Evolutionary conservation across 1,140 invertebrate species (phyloP), one percentile per base, ranked within the genome.

Genomic region (Drosophila yakuba): DNA sequence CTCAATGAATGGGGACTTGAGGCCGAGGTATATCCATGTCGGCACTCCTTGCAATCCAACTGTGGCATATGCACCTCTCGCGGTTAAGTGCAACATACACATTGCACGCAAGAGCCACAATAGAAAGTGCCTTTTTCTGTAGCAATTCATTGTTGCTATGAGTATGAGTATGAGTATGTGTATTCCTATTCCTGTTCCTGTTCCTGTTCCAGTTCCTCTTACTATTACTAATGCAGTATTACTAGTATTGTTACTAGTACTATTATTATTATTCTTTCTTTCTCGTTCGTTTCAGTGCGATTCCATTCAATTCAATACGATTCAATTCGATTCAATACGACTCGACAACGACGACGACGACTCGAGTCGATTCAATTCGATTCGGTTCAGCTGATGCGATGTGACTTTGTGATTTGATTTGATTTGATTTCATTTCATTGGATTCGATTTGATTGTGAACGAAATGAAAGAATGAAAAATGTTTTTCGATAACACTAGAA

Each of bases 21-120:
- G 25, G 25, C 48, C 48, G n/a, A 51, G 48, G n/a, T 28, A 51
- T 15, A 51, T 51, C 48, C 48, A 51, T 8, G 48, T 51, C n/a
- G 48, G 48, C 25, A 51, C 48, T 14, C 48, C 48, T 35, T 51
- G 48, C n/a, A 51, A n/a, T 5, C 48, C 48, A 35, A 35, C 48
- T 32, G 48, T 35, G 28, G 28, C 48, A 51, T 15, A 35, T n/a
- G 48, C 25, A 28, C 48, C 6, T 51, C n/a, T 28, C n/a, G 47
- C 14, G 10, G 25, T 23, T 11, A 32, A 11, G 4, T 32, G 48
- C 48, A 35, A 17, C 28, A 51, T n/a, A 51, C 48, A 51, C 7
- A 51, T 10, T 17, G 28, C 48, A 15, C 48, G 48, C 48, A 32
- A 32, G 14, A 35, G 48, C 48, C 48, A 51, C 48, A 51, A 17